Base-by-base conservation (phyloP, 2,888 invertebrate species). In the Malacosoma neustria region DNA sequence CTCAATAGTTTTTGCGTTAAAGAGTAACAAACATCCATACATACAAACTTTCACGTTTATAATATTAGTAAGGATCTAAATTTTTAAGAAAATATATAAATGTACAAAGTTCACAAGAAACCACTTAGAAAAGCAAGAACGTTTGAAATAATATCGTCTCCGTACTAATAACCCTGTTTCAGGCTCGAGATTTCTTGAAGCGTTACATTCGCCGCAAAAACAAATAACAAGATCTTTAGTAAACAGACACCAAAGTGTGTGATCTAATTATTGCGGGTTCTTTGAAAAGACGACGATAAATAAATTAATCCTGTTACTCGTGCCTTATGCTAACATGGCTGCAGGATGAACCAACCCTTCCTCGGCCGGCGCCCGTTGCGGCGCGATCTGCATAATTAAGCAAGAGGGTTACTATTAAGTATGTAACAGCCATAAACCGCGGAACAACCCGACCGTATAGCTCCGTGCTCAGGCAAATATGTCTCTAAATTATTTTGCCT, bases 401-500 rank as follows among this genome's bases (percentile, higher is more conserved):
- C 73, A 79, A 75, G 62, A 73, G 76, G 75, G 72, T 70, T 72
- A 72, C 67, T 72, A 77, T 79, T 74, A 80, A 76, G 74, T 72
- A 79, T 80, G 76, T 76, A 79, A 71, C 67, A 74, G 74, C 71
- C 72, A 80, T 79, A 77, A 73, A 73, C 65, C 61, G 58, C 45
- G 54, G 53, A 64, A 66, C 65, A 55, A 54, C 54, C 64, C 67
- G 48, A 58, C 56, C 68, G 58, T 59, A 55, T 44, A 58, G 61
- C 62, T 59, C 57, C 58, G 58, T 49, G 55, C 57, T 54, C 49
- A 72, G 69, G 69, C 69, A 68, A 72, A 72, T 69, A 71, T 62
- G 54, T 57, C 51, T 49, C 55, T 70, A 57, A 64, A 70, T 70
- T 60, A 70, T 69, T 65, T 58, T 67, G 48, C 49, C 46, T 46